These are phyloP conservation scores for Rousettus madagascariensis DNA, from an alignment of 2,797 vertebrate genomes.

Conservation along the genomic window DNA sequence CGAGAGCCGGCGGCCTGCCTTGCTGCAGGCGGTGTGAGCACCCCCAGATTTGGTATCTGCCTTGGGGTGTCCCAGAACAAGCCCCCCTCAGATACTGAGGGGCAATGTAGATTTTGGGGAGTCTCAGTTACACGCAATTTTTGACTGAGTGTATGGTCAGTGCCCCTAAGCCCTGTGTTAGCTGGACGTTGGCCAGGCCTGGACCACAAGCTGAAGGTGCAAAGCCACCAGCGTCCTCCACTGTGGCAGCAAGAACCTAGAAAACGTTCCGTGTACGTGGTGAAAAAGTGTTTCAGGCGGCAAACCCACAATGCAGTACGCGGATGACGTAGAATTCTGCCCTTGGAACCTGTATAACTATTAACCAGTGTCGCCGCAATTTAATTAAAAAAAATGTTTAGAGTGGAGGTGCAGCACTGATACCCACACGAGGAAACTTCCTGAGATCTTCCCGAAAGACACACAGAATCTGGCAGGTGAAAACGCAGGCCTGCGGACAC, in stretches of 20 bases:
- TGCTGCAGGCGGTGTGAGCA: background rate
- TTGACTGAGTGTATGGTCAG: background rate
- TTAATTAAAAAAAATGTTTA: too few species aligned
- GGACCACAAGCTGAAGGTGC: too few species aligned
- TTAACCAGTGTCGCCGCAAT: too few species aligned
- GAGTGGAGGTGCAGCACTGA: background rate
- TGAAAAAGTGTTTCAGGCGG: too few species aligned
- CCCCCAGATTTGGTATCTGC: too few species aligned
- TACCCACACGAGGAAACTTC: background rate
- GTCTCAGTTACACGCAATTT: background rate
- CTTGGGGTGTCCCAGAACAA: background rate
- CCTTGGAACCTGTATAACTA: too few species aligned
- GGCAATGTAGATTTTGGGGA: background rate
- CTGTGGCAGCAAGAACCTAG: background rate
- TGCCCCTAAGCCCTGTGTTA: background rate
- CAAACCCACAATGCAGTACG: too few species aligned
- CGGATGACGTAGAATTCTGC: too few species aligned
- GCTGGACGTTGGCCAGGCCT: background rate
- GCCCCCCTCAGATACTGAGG: background rate
- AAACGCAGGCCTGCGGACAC: background rate
- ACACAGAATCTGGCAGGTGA: background rate
- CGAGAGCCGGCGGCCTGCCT: background rate
- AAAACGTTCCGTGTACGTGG: accelerated
- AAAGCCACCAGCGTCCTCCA: background rate
- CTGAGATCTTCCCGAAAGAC: background rate